Evolutionary conservation across 30 jellyfish, hydroid and myxozoan species (phyloP).

Genomic region (Haliclystus octoradiatus): DNA sequence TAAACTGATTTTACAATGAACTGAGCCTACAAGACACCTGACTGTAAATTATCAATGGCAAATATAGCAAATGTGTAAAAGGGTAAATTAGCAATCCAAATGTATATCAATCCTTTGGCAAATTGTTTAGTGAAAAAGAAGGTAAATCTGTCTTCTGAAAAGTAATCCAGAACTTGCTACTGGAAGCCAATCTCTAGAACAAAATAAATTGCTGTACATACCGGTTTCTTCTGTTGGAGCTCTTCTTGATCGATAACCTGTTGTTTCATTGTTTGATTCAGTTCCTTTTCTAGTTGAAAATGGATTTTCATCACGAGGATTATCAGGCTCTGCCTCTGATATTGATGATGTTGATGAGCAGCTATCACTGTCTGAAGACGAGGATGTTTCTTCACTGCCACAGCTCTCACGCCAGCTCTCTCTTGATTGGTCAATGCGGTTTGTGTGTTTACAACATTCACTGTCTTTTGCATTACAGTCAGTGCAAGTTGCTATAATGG

Average conservation of each 20-base stretch:
- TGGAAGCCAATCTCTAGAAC: too few relatives aligned
- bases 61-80: not conserved
- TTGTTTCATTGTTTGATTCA: slow-evolving; percentile 19
- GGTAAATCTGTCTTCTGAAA: too few relatives aligned
- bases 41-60: too few relatives aligned
- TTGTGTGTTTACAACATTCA: not conserved
- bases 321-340: slow-evolving; percentile 37
- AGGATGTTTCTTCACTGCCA: slow-evolving; percentile 19
- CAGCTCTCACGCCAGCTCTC: too few relatives aligned
- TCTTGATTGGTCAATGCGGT: not conserved
- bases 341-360: slow-evolving; percentile 57
- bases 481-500: too few relatives aligned
- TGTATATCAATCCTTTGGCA: slow-evolving; percentile 9
- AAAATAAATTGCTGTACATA: too few relatives aligned
- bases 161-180: too few relatives aligned
- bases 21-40: not conserved
- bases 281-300: slow-evolving; percentile 10
- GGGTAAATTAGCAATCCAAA: too few relatives aligned
- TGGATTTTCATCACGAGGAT: slow-evolving; percentile 38
- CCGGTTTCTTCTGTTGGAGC: slow-evolving; percentile 63
- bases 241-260: slow-evolving; percentile 5
- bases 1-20: not conserved
- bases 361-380: slow-evolving; percentile 43
- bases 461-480: too few relatives aligned
- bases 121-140: too few relatives aligned